Base-by-base conservation (phyloP, 1,140 invertebrate genomes). In the Drosophila kurseongensis region DNA sequence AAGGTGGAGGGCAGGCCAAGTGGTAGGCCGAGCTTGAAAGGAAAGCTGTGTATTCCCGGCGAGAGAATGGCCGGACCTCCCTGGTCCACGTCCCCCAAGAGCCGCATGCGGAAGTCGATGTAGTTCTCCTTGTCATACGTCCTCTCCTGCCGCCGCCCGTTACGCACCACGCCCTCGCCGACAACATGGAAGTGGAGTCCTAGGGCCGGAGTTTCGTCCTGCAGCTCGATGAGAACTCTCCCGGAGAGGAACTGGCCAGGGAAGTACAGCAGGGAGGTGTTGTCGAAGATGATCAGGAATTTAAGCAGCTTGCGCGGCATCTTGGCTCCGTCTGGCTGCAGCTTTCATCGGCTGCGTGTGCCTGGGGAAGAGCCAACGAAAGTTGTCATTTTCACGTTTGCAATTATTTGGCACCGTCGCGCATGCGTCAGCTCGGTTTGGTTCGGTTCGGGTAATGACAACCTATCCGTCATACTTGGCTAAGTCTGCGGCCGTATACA, bases 131-230 rank as follows among this genome's bases (percentile, higher is more conserved):
- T 96, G 91, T 98, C 97, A 92, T 96, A 97, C 5, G 97, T 95
- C 76, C 96, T 94, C 75, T 98, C 97, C 86, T 97, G 96, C 8
- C 97, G 94, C 41, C 96, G 95, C 0, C 84, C 80, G 38, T 96
- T 96, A 36, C 96, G 93, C 3, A 98, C 97, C 41, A 98, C 97
- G 51, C 97, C 97, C 93, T 98, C 97, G 44, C 97, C 98, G 32
- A 98, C 96, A 9, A 98, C 97, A 93, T 98, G 97, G 91, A 98
- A 98, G 93, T 98, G 97, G 29, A 98, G 93, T 95, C 97, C 97
- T 69, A 96, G 92, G n/a, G 96, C 96, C 45, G 96, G 96, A 60
- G 97, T 98, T 92, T 98, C 97, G 93, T 98, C 97, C 92, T 98
- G 97, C 47, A 98, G 93, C 91, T 98, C 97, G 74, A 98, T 96